Evolutionary conservation across 2,888 invertebrate genomes (phyloP), one percentile per base, ranked within the genome.

Genomic region (Drosophila siamana): DNA sequence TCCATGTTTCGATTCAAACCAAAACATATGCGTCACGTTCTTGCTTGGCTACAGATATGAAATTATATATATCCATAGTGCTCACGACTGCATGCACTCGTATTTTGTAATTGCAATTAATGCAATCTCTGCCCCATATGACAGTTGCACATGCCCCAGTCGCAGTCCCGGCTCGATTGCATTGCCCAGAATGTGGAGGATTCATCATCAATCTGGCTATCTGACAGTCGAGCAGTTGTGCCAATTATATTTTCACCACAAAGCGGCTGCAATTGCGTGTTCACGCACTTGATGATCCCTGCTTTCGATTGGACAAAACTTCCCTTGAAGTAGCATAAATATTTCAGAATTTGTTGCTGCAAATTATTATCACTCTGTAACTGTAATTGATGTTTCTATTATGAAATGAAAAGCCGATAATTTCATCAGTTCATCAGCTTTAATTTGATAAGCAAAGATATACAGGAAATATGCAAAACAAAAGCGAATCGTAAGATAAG

Each of bases 1-100:
- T n/a, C n/a, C n/a, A n/a, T 54, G 41, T 33, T 44, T 28, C 48
- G 57, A 55, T 72, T 68, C 61, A 69, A 85, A 52, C 74, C 79
- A 80, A 79, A 84, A 84, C 88, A 88, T 77, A 87, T 84, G 88
- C 83, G 83, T 84, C 88, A 84, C 72, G 24, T 65, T 52, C 19
- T 38, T 44, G 40, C 52, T 41, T 26, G 30, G 40, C 41, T 38
- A 51, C 51, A 51, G 41, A 60, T 60, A 60, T 38, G 51, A 43
- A 64, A 51, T 54, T 44, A 44, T 44, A 55, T 51, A 51, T 44
- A 33, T 41, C 24, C 28, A 33, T 48, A 55, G 47, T 57, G 26
- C 28, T 57, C 22, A 15, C n/a, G 19, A 19, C 2, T 3, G 19
- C 16, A 54, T 61, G 30, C 11, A 59, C 59, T 63, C 57, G 61